Base-by-base conservation (phyloP, 1,140 invertebrate species). In the Calycopis cecrops region DNA sequence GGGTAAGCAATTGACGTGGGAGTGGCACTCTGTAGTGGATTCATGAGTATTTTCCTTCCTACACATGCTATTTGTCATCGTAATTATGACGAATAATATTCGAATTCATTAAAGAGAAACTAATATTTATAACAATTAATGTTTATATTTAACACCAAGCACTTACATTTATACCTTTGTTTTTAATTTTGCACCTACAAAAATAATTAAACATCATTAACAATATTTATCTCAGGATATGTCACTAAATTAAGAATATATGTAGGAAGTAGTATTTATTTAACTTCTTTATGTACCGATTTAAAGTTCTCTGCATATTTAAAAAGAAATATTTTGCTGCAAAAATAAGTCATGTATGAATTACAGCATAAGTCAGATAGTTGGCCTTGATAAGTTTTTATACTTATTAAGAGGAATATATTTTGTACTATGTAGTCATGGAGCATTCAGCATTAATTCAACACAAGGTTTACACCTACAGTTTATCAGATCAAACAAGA, bases 1-100 rank as follows among this genome's bases (percentile, higher is more conserved):
- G 82, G 82, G 82, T 85, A 85, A 85, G 82, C 59, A 71, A 67
- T 65, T 66, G 55, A 61, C 50, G 55, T 72, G 74, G 79, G 79
- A 82, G 76, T 82, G 77, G 73, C 66, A 57, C 33, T 53, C 52
- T 21, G n/a, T n/a, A n/a, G n/a, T n/a, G n/a, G n/a, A n/a, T n/a
- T n/a, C n/a, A 44, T 33, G 33, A 16, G 38, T 42, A 53, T 53
- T 44, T 44, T 53, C 21, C 52, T 42, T 53, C 52, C 52, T 44
- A 53, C 28, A 53, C 52, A 53, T 42, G 28, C 38, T 53, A 33
- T n/a, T 44, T 18, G 11, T 16, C 16, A 14, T 14, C 40, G 17
- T 16, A 44, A 16, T 16, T 44, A 44, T 16, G 14, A 44, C 40
- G 12, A 44, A 44, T 44, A 44, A 44, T 44, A 44, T 16, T 9